A percentile compares a stretch with the other conserved stretches of the same genome.
These are phyloP conservation scores for Berghia stephanieae DNA, from an alignment of 1,140 invertebrate genomes.

Conservation along the genomic window DNA sequence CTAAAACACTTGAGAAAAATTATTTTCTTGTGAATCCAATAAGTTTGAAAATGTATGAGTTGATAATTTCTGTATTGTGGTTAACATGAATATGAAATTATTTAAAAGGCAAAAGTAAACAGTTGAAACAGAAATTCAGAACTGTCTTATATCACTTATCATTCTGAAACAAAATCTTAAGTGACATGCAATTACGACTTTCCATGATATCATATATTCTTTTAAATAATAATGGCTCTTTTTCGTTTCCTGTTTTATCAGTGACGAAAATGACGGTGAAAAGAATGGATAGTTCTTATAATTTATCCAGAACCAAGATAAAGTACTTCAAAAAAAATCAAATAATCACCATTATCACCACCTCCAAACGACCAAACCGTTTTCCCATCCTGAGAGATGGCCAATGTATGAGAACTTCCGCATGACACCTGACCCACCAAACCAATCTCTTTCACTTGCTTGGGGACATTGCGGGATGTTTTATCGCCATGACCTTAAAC, in stretches of 20 bases:
- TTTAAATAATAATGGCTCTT: too few relatives aligned
- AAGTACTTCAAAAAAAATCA: too few relatives aligned
- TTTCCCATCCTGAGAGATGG: conserved; percentile 70
- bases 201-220: too few relatives aligned
- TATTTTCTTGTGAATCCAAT: too few relatives aligned
- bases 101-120: too few relatives aligned
- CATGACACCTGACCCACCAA: conserved; percentile 70
- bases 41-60: too few relatives aligned
- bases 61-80: too few relatives aligned
- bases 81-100: too few relatives aligned
- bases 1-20: too few relatives aligned
- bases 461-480: conserved; percentile 73
- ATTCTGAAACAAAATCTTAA: too few relatives aligned
- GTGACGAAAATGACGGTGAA: neutral
- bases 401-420: conserved; percentile 62
- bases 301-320: neutral
- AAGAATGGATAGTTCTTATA: neutral
- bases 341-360: conserved; percentile 62
- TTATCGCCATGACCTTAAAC: conserved; percentile 74
- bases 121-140: neutral
- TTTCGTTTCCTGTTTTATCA: neutral
- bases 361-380: conserved; percentile 76
- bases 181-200: too few relatives aligned
- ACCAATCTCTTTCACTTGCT: conserved; percentile 74
- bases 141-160: too few relatives aligned